These are phyloP conservation scores for Acropternis orthonyx DNA, from an alignment of 2,797 vertebrate species.

Conservation along the genomic window DNA sequence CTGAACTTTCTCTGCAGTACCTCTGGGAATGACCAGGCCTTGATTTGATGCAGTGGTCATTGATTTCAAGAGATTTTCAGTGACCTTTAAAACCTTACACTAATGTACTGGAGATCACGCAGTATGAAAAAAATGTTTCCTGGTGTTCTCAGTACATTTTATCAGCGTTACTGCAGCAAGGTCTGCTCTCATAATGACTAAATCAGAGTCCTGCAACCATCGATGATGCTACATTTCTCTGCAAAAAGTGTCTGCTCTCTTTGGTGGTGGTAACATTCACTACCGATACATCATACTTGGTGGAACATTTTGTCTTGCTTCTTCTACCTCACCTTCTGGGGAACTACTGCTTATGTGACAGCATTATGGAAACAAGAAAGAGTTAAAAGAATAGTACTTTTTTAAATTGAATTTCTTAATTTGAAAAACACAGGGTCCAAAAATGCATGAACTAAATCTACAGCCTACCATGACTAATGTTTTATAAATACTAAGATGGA, in stretches of 20 bases:
- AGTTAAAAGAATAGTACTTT: background rate
- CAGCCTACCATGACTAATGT: background rate
- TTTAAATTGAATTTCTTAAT: background rate
- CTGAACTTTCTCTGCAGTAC: background rate
- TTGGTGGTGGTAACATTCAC: background rate
- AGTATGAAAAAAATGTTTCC: background rate
- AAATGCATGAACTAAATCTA: background rate
- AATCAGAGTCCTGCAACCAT: background rate
- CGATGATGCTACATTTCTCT: background rate
- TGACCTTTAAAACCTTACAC: background rate
- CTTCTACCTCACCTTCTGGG: background rate
- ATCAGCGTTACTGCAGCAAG: background rate
- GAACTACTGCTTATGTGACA: background rate
- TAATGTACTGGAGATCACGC: background rate
- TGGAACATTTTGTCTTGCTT: background rate
- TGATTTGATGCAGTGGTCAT: background rate
- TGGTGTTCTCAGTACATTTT: background rate
- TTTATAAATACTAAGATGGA: background rate
- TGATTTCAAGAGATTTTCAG: background rate
- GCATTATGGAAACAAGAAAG: background rate
- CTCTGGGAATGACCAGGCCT: background rate
- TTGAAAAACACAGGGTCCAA: background rate
- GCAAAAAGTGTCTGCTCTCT: background rate
- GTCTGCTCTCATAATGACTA: background rate
- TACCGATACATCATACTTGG: background rate